Conservation (phyloP, 2,113 vertebrate species). For the Pedionomus torquatus region DNA sequence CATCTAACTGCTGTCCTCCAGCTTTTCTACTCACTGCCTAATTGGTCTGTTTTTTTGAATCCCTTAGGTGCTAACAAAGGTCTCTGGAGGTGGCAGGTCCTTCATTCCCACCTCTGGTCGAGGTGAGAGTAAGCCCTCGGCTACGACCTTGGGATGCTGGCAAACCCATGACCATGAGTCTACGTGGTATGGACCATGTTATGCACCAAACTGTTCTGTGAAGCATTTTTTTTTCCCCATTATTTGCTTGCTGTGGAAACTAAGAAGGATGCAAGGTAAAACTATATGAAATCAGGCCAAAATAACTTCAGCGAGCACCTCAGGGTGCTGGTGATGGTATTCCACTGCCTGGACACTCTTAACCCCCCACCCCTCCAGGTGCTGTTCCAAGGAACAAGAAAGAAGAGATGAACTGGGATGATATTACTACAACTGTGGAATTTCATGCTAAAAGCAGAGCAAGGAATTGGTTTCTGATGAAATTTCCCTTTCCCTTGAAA, state of each 20-base stretch:
- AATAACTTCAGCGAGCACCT: not conserved
- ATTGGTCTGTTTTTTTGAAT: not conserved
- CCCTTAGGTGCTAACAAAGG: not conserved
- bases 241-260: not conserved
- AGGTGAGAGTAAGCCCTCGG: not conserved
- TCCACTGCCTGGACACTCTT: not conserved
- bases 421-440: not conserved
- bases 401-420: not conserved
- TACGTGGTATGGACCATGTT: accelerated
- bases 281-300: not conserved
- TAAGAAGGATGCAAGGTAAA: not conserved
- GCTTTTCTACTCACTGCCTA: not conserved
- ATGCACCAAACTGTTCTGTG: too few species aligned
- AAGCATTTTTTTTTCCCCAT: not conserved
- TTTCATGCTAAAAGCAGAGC: not conserved
- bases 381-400: not conserved
- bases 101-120: not conserved
- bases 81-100: not conserved
- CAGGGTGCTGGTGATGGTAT: not conserved
- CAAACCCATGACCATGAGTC: not conserved
- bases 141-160: not conserved
- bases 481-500: not conserved
- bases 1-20: not conserved
- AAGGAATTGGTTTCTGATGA: not conserved
- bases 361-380: too few species aligned